Base-by-base conservation (phyloP, 2,888 invertebrate species). In the Embidobia sp. region DNA sequence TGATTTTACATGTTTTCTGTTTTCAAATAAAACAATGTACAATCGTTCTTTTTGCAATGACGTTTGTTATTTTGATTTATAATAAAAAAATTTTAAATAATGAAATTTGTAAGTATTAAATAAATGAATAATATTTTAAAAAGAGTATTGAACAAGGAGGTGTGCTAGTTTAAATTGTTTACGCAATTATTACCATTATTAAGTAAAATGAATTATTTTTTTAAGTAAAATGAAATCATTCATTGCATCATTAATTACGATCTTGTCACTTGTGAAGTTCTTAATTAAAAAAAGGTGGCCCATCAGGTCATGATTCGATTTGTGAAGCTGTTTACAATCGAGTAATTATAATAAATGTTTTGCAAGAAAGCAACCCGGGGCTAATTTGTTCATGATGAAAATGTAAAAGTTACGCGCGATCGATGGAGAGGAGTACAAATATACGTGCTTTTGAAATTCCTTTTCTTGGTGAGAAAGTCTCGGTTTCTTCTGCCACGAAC, bases 341-440 rank as follows among this genome's bases (percentile, higher is more conserved):
- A 5, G 8, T 29, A 29, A 48, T 27, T 29, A 16, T 10, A 48
- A 48, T 29, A 16, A 16, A 42, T 42, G 10, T 2, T 16, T 7
- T n/a, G 15, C 46, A 27, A 22, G 10, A 16, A 37, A 8, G 15
- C 8, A 26, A 44, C 8, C 2, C 11, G 13, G 5, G 16, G 7
- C 49, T 51, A 35, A 51, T 51, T 51, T 51, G 35, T 22, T 8
- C 19, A 13, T 10, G 3, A 35, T 22, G 35, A 13, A 51, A 51
- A 51, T 49, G 35, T 22, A 51, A 51, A 35, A 51, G 35, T 51
- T 35, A 13, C 11, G 22, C 1, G 1, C 22, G 51, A 51, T 51
- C 51, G 51, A 51, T 35, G 35, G n/a, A 35, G 51, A 51, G 13
- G 22, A 51, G 18, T 51, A 35, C 33, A 22, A 51, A 51, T 35